Conservation (phyloP, 2,888 invertebrate species). For the Globia sparganii region DNA sequence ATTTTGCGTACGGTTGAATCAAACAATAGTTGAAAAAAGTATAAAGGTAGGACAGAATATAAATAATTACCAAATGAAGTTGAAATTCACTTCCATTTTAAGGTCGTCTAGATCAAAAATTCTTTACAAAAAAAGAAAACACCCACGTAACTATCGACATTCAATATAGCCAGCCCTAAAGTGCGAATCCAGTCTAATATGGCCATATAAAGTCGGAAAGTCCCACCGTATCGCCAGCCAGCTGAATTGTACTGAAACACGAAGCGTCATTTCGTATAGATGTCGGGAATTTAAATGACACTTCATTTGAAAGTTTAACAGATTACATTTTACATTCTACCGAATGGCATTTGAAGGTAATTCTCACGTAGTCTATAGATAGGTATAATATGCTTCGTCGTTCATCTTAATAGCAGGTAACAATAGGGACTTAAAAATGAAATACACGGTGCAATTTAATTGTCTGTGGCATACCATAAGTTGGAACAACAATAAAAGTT, state of each 20-base stretch:
- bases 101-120: background rate
- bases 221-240: constrained; percentile 57
- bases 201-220: constrained; percentile 68
- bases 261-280: constrained; percentile 59
- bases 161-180: constrained; percentile 49
- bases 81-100: background rate
- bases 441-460: background rate
- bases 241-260: constrained; percentile 58
- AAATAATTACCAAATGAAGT: background rate
- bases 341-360: constrained; percentile 1
- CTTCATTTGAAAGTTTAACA: constrained; percentile 62
- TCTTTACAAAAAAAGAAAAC: background rate
- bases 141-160: constrained; percentile 36
- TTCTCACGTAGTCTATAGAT: constrained; percentile 20
- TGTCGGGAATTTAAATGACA: constrained; percentile 58
- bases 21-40: too few species aligned
- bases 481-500: background rate
- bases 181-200: constrained; percentile 65
- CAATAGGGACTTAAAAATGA: background rate
- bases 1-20: too few species aligned
- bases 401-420: background rate
- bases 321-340: constrained; percentile 47
- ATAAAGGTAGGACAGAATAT: background rate
- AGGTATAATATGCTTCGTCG: background rate
- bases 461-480: background rate